These are phyloP conservation scores for Enteromius fasciolatus DNA, from an alignment of 2,797 vertebrate genomes.

Conservation along the genomic window DNA sequence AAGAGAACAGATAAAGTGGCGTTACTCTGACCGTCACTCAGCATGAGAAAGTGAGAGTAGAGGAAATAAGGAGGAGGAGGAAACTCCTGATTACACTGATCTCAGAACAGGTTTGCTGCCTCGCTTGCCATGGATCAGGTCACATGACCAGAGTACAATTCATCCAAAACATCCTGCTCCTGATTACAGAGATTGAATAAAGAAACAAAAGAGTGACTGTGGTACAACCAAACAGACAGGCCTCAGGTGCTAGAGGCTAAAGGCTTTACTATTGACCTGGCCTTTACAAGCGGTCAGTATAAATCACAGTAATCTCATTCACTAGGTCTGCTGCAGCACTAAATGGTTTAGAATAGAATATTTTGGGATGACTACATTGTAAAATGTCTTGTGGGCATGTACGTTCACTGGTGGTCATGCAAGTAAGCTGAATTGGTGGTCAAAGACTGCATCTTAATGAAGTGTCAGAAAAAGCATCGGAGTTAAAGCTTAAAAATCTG, in stretches of 20 bases:
- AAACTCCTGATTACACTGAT: constrained; percentile 42
- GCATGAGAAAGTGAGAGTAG: constrained; percentile 19
- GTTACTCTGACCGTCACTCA: constrained; percentile 13
- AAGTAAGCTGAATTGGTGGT: neutral
- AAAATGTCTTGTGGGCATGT: neutral
- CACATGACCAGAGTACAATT: constrained; percentile 64
- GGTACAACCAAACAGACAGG: constrained; percentile 17
- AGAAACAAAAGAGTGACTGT: constrained; percentile 41
- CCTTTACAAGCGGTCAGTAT: constrained; percentile 46
- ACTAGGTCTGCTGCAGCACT: constrained; percentile 5
- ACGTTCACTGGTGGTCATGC: neutral
- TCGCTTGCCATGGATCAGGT: constrained; percentile 40
- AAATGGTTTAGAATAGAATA: constrained; percentile 21
- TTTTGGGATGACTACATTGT: neutral
- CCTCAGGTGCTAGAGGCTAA: constrained; percentile 50
- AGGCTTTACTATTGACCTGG: constrained; percentile 58
- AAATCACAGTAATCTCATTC: constrained; percentile 55
- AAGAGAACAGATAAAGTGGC: constrained; percentile 8
- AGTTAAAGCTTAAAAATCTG: neutral
- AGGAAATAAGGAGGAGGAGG: constrained; percentile 31
- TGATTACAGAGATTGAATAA: constrained; percentile 55
- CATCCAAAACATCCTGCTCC: constrained; percentile 66
- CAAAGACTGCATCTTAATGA: neutral
- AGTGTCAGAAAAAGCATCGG: neutral
- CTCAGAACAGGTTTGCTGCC: constrained; percentile 42